Conservation (phyloP, 1,140 invertebrate species). For the Wiebesia pumilae region DNA sequence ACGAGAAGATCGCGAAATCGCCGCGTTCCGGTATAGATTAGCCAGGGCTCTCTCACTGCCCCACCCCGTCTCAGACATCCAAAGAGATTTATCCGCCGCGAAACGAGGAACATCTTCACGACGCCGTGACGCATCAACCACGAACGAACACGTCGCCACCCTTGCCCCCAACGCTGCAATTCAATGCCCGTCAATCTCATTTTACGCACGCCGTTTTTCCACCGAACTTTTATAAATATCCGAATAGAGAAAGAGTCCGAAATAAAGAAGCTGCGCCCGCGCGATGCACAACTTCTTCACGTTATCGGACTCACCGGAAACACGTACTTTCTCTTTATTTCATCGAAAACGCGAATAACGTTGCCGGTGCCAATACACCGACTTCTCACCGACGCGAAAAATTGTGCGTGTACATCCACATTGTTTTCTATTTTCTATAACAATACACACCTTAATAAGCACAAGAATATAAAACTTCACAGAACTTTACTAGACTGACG, state of each 20-base stretch:
- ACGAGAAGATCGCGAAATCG: conserved; percentile 8
- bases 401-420: neutral
- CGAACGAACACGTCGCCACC: neutral
- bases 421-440: conserved; percentile 11
- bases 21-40: neutral
- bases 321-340: neutral
- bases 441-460: conserved; percentile 24
- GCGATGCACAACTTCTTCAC: neutral
- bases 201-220: neutral
- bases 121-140: conserved; percentile 24
- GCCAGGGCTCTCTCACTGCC: neutral
- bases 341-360: neutral
- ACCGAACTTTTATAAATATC: neutral
- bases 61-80: neutral
- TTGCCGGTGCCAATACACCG: neutral
- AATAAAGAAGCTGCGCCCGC: neutral
- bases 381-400: neutral
- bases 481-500: neutral
- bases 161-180: neutral
- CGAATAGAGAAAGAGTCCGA: neutral
- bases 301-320: neutral
- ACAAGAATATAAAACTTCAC: conserved; percentile 28
- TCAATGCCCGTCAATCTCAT: conserved; percentile 1
- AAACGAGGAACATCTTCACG: conserved; percentile 21
- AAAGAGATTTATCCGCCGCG: neutral